Percentiles rank a stretch among this genome's conserved stretches.
These are phyloP conservation scores for Escarpia spicata DNA, from an alignment of 2,888 invertebrate genomes.

Conservation along the genomic window DNA sequence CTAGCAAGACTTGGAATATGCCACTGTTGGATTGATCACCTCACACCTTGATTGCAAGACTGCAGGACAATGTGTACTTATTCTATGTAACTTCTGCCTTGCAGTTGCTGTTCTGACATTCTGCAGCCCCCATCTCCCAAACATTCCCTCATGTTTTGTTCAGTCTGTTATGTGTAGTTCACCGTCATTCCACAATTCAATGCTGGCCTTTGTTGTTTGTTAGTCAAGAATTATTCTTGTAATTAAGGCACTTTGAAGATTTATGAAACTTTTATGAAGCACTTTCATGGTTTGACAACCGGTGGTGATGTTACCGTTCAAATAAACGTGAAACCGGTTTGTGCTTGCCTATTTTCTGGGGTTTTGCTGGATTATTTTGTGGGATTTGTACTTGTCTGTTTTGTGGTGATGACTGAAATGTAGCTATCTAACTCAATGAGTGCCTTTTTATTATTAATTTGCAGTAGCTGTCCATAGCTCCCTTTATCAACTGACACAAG, in stretches of 20 bases:
- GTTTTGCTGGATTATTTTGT: too few species aligned
- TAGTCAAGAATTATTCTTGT: slow-evolving; percentile 4
- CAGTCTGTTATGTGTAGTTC: not conserved
- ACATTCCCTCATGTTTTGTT: not conserved
- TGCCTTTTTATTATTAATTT: too few species aligned
- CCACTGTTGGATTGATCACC: not conserved
- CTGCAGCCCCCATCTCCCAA: not conserved
- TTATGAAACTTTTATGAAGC: not conserved
- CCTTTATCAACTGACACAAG: too few species aligned
- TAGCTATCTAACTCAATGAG: too few species aligned
- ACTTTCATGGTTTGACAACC: not conserved
- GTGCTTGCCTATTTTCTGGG: not conserved
- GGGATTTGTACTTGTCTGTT: too few species aligned
- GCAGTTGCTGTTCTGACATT: not conserved
- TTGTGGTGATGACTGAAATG: too few species aligned
- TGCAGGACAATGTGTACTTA: too few species aligned
- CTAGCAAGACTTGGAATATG: not conserved
- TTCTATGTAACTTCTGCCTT: too few species aligned
- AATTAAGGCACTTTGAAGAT: not conserved
- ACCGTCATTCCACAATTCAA: not conserved
- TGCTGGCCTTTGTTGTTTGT: not conserved
- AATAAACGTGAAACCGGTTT: not conserved
- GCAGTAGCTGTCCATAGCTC: too few species aligned
- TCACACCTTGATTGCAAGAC: too few species aligned
- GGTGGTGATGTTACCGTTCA: not conserved